phyloP scores from a whole-genome alignment of 2,113 vertebrate species.

The Hippocampus guttulatus region DNA sequence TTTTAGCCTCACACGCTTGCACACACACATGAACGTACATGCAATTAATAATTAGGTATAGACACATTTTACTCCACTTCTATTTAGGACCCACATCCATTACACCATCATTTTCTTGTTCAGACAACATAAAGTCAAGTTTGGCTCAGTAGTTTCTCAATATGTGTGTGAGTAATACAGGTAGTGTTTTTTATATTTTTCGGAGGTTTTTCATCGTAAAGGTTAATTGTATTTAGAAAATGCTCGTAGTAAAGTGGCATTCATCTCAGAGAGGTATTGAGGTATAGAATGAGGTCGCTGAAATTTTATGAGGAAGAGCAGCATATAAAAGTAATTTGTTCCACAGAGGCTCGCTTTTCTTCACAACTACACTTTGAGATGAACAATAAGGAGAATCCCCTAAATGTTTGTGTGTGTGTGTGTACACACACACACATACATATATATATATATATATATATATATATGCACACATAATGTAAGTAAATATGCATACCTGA shows the following conservation, averaged over 20 bases:
- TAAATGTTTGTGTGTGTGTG: too few species aligned
- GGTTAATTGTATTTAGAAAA: conserved; percentile 25
- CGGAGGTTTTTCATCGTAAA: background rate
- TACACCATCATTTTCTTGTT: background rate
- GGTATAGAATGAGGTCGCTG: conserved; percentile 5
- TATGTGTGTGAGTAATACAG: background rate
- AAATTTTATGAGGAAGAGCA: conserved; percentile 10
- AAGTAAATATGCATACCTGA: conserved; percentile 54
- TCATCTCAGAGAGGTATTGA: conserved; percentile 1
- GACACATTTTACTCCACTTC: conserved; percentile 36
- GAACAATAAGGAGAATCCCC: conserved; percentile 15
- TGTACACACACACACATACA: too few species aligned
- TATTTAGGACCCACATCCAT: background rate
- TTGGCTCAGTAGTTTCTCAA: background rate
- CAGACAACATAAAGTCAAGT: background rate
- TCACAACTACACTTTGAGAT: conserved; percentile 2
- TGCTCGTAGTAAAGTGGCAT: conserved; percentile 18
- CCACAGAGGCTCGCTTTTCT: conserved; percentile 26
- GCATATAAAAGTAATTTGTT: conserved; percentile 38
- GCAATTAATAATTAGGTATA: conserved; percentile 30
- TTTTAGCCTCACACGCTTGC: conserved; percentile 43
- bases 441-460: too few species aligned
- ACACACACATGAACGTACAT: conserved; percentile 17
- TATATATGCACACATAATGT: background rate
- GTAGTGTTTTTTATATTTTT: background rate